Conservation (phyloP, 2,113 vertebrate species). For the Clarias magur region DNA sequence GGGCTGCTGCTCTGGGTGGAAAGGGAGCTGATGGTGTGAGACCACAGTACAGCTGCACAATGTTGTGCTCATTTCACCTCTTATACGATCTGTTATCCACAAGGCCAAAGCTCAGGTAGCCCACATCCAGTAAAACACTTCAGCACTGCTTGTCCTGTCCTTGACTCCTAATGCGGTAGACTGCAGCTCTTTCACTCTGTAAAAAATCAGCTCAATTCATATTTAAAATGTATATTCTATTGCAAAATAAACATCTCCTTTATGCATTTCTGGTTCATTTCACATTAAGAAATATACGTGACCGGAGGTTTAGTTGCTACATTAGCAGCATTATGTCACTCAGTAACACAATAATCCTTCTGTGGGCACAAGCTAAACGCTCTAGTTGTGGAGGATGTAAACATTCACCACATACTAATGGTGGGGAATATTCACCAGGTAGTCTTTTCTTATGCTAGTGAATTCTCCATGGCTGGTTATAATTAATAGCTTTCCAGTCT, state of each 20-base stretch:
- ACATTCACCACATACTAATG: slow-evolving; percentile 77
- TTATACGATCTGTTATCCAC: slow-evolving; percentile 57
- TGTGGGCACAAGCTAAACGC: slow-evolving; percentile 63
- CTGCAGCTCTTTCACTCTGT: slow-evolving; percentile 46
- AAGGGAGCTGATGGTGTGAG: slow-evolving; percentile 50
- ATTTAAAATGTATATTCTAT: slow-evolving; percentile 26
- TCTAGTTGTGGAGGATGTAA: slow-evolving; percentile 74
- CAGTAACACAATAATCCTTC: slow-evolving; percentile 65
- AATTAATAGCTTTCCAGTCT: slow-evolving; percentile 96
- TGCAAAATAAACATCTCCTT: slow-evolving; percentile 39
- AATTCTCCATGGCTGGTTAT: slow-evolving; percentile 86
- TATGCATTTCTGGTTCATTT: slow-evolving; percentile 5
- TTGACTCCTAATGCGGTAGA: slow-evolving; percentile 54
- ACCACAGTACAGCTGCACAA: slow-evolving; percentile 52
- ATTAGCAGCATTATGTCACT: slow-evolving; percentile 57
- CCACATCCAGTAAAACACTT: slow-evolving; percentile 53
- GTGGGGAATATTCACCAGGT: slow-evolving; percentile 80
- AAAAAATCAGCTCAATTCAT: slow-evolving; percentile 52
- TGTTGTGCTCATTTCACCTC: slow-evolving; percentile 55
- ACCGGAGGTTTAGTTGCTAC: slow-evolving; percentile 42
- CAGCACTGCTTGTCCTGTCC: slow-evolving; percentile 48
- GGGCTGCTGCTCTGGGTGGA: slow-evolving; percentile 45
- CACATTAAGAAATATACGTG: slow-evolving; percentile 32
- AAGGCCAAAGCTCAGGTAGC: slow-evolving; percentile 54
- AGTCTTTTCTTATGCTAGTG: slow-evolving; percentile 77